Base-by-base conservation (phyloP, 2,888 invertebrate genomes). In the Augochlorella aurata region DNA sequence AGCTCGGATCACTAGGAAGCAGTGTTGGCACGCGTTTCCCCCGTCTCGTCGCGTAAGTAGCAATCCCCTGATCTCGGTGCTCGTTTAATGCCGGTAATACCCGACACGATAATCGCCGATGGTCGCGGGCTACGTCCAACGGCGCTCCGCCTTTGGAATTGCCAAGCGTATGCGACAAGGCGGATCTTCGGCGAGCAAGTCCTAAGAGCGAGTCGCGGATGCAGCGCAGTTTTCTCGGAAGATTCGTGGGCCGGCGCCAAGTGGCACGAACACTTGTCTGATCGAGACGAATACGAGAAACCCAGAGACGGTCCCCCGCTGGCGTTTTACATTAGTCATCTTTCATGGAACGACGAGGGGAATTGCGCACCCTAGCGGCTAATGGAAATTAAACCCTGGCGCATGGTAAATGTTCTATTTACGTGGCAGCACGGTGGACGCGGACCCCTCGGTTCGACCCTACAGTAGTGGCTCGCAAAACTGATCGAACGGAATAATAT, bases 61-160 rank as follows among this genome's bases (percentile, higher is more conserved):
- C 72, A 47, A 77, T 73, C 65, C 29, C 50, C 38, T 24, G 77
- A 71, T 24, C 24, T 76, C 81, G 78, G 47, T 68, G 75, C 78
- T 78, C 29, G n/a, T 63, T 75, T 76, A 76, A 84, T 74, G 74
- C 9, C 24, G 24, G 50, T n/a, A 74, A 82, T 71, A 71, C 73
- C 63, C 79, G 7, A 58, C 29, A 58, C 14, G 54, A 58, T 58
- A 58, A 58, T 58, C 54, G 54, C 14, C 54, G 24, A 24, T 14
- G 14, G 54, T 58, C 21, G 21, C 14, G 4, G 24, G 58, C 14
- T 14, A 12, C 47, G 47, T 14, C 50, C 50, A 18, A 47, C 38
- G 1, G 5, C 14, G 47, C 63, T 67, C 68, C 18, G 3, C 21
- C 69, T 50, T 63, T 18, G 29, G 68, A 74, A 50, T 74, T 68